Evolutionary conservation across 2,113 vertebrate species (phyloP), one percentile per base, ranked within the genome.

Genomic region (Nothobranchius furzeri): DNA sequence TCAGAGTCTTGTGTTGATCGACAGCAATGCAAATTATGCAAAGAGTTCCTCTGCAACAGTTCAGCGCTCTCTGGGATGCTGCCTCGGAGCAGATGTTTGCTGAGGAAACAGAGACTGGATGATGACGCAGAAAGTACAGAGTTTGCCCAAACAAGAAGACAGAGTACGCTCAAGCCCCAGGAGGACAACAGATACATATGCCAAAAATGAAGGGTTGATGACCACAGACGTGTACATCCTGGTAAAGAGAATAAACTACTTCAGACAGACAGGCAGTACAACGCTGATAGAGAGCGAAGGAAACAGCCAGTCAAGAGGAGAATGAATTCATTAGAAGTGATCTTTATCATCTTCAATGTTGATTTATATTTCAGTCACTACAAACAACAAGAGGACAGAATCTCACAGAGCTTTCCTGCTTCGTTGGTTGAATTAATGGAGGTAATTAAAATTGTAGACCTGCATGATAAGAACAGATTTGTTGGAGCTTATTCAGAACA

Each of bases 1-100:
- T 77, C 46, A 65, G 43, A 72, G 75, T 69, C 54, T 4, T 6
- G 12, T 20, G 67, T 48, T 83, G 80, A 86, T 64, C 7, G 74
- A 83, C 88, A 79, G 57, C 47, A 53, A 73, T 64, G 67, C 64
- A 83, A 46, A 88, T 87, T 75, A 83, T 68, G 48, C 45, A 47
- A 66, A 62, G 50, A 60, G 47, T 68, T 68, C 51, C 58, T 67
- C 70, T 52, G 58, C 58, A 65, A 81, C 66, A 60, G 63, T 60
- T 70, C 67, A 72, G 37, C 47, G 75, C 58, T 62, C 65, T 75
- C 49, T 48, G 54, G 25, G 40, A 77, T 17, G 66, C 57, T 68
- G 67, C 75, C 63, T 71, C 59, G 15, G 9, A 76, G 57, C 76
- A 60, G 11, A 72, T 43, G 60, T 74, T 51, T 64, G 51, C 37